Evolutionary conservation across 2,888 invertebrate genomes (phyloP).

Genomic region (Dorcus parallelipipedus): DNA sequence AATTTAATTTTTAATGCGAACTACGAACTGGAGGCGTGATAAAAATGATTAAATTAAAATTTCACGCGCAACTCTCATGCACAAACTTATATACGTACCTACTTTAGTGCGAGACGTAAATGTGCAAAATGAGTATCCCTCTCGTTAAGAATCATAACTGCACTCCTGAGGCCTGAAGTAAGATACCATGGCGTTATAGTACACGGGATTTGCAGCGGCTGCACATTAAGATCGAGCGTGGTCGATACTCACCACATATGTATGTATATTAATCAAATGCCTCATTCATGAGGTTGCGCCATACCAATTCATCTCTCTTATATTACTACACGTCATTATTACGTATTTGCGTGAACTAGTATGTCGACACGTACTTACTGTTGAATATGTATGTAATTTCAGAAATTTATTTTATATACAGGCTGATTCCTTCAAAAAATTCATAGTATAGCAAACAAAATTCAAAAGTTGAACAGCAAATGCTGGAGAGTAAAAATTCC

Average conservation of each 20-base stretch:
- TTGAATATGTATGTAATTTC: constrained; percentile 6
- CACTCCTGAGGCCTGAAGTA: constrained; percentile 11
- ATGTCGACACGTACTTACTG: no score
- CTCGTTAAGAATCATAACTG: constrained; percentile 16
- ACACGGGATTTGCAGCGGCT: constrained; percentile 3
- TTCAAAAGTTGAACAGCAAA: no score
- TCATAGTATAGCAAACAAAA: no score
- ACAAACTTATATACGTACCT: neutral
- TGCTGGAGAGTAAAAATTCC: no score
- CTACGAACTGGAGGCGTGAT: neutral
- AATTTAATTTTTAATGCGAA: neutral
- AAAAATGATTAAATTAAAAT: neutral
- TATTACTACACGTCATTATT: neutral
- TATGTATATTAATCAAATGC: neutral
- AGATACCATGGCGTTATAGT: constrained; percentile 8
- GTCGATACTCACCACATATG: constrained; percentile 26
- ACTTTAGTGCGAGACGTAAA: constrained; percentile 15
- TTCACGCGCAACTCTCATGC: neutral
- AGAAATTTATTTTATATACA: no score
- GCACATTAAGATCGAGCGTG: constrained; percentile 39
- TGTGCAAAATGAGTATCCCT: constrained; percentile 15
- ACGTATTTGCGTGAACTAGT: no score
- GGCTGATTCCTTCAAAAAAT: no score
- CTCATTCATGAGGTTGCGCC: neutral
- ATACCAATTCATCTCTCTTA: neutral